A percentile compares a stretch with the other conserved stretches of the same genome.
phyloP scores from a whole-genome alignment of 2,797 vertebrate species.

The Rhabdophis nuchalis region DNA sequence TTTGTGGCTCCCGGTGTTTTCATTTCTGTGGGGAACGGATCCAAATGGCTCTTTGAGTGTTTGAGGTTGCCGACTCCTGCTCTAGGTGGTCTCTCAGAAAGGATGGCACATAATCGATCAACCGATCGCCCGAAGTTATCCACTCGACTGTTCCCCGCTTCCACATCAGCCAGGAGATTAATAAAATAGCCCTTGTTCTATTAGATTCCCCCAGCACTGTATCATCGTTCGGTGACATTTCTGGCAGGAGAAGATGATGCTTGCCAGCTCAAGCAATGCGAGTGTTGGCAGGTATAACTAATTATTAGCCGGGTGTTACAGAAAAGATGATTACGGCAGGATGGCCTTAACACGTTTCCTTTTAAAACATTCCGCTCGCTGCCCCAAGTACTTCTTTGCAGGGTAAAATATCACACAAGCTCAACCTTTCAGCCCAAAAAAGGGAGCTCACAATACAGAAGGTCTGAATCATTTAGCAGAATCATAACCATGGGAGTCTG shows the following conservation, averaged over 20 bases:
- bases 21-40: too few relatives aligned
- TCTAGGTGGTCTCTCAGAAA: neutral
- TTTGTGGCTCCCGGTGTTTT: too few relatives aligned
- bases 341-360: neutral
- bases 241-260: neutral
- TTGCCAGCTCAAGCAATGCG: neutral
- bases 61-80: too few relatives aligned
- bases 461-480: neutral
- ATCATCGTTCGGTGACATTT: neutral
- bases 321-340: neutral
- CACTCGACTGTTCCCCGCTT: neutral
- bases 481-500: neutral
- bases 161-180: fast-evolving
- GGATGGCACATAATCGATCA: neutral
- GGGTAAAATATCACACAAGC: neutral
- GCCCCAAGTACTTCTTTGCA: neutral
- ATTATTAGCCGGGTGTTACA: neutral
- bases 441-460: neutral
- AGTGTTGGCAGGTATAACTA: neutral
- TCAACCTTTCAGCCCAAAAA: neutral
- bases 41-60: too few relatives aligned
- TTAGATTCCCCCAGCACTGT: neutral
- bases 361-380: neutral
- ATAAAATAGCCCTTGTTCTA: fast-evolving
- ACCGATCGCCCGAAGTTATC: neutral